These are phyloP conservation scores for Pristionchus pacificus DNA, from an alignment of 1,140 invertebrate genomes.

Conservation along the genomic window DNA sequence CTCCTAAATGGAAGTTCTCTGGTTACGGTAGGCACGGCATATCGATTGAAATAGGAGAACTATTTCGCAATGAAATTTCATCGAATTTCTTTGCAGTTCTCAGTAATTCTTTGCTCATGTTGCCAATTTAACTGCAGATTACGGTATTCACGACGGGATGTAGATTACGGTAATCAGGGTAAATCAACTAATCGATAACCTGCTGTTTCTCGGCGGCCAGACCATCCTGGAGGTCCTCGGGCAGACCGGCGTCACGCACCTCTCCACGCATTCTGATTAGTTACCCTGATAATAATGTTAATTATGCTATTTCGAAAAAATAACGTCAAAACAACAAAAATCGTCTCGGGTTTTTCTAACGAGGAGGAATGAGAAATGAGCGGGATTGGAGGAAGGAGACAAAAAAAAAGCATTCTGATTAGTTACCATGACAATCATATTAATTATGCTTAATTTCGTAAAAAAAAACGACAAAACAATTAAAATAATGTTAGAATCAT, in stretches of 20 bases:
- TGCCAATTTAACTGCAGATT: no score
- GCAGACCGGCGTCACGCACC: slow-evolving; percentile 24
- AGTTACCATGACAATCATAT: not conserved
- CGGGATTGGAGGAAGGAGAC: not conserved
- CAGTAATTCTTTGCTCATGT: slow-evolving; percentile 16
- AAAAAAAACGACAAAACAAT: no score
- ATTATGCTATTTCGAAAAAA: no score
- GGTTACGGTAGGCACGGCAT: no score
- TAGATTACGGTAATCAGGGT: not conserved
- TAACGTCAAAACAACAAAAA: no score
- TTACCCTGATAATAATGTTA: slow-evolving; percentile 2
- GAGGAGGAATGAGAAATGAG: not conserved
- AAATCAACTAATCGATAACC: not conserved
- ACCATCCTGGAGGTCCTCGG: slow-evolving; percentile 27
- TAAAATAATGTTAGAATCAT: no score
- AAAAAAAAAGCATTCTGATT: not conserved
- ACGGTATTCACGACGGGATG: not conserved
- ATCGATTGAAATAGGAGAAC: no score
- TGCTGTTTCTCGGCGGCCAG: slow-evolving; percentile 48
- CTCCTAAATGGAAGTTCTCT: no score
- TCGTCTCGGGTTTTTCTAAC: no score
- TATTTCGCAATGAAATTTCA: not conserved
- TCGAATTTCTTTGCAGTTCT: not conserved
- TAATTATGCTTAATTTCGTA: no score
- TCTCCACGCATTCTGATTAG: slow-evolving; percentile 37